These are phyloP conservation scores for Diabrotica virgifera DNA, from an alignment of 1,140 invertebrate species.

Conservation along the genomic window DNA sequence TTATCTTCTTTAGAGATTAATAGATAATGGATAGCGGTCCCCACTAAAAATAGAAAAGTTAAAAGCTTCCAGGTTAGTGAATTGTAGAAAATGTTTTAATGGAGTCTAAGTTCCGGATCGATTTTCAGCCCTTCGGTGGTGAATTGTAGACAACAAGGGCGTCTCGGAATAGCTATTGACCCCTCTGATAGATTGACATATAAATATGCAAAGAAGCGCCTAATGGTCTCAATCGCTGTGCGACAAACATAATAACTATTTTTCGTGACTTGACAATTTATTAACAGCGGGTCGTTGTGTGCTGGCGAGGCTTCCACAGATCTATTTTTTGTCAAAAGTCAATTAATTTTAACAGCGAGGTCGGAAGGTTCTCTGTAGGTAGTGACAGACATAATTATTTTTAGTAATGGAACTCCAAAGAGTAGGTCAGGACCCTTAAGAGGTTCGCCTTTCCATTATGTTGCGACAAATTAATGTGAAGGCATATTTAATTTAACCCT, in stretches of 20 bases:
- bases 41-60: constrained; percentile 29
- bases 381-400: constrained; percentile 18
- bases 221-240: constrained; percentile 21
- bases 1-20: constrained; percentile 1
- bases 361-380: constrained; percentile 5
- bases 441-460: not conserved
- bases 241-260: constrained; percentile 17
- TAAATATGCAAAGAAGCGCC: constrained; percentile 32
- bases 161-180: constrained; percentile 28
- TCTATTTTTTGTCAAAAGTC: constrained; percentile 17
- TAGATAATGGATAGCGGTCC: not conserved
- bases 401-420: constrained; percentile 5
- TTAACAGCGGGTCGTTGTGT: constrained; percentile 14
- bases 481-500: not conserved
- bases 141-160: constrained; percentile 19
- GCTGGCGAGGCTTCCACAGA: constrained; percentile 7
- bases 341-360: constrained; percentile 15
- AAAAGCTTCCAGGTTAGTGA: constrained; percentile 35
- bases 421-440: not conserved
- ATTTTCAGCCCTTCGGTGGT: constrained; percentile 28
- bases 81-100: constrained; percentile 36
- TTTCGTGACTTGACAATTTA: constrained; percentile 25
- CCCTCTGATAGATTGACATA: constrained; percentile 34
- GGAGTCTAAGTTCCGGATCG: constrained; percentile 22
- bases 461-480: not conserved